phyloP scores from a whole-genome alignment of 1,140 invertebrate species.

The Bombus waltoni region DNA sequence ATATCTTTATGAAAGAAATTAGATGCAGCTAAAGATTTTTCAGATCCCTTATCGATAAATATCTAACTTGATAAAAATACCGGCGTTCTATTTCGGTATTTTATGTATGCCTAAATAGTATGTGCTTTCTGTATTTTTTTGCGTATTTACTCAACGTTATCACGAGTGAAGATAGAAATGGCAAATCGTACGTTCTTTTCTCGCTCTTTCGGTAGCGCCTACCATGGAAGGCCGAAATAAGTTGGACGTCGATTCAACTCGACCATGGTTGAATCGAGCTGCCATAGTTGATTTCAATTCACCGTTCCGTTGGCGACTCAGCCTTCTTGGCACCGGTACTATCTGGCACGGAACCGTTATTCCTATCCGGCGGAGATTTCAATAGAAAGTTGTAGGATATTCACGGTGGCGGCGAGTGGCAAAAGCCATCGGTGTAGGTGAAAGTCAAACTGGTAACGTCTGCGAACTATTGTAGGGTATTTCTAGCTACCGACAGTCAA shows the following conservation, averaged over 20 bases:
- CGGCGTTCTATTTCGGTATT: neutral
- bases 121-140: neutral
- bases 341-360: constrained; percentile 59
- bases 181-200: neutral
- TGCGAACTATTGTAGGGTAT: constrained; percentile 64
- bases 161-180: neutral
- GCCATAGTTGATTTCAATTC: constrained; percentile 62
- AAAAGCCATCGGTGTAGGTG: constrained; percentile 64
- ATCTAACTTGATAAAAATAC: neutral
- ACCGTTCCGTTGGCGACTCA: constrained; percentile 7
- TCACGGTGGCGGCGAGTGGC: constrained; percentile 67
- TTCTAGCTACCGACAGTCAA: constrained; percentile 59
- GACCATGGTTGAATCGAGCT: constrained; percentile 5
- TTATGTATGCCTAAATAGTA: neutral
- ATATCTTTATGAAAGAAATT: neutral
- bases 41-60: neutral
- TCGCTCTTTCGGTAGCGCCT: neutral
- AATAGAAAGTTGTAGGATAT: constrained; percentile 77
- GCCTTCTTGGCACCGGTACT: constrained; percentile 16
- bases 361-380: constrained; percentile 71
- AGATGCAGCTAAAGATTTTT: neutral
- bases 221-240: constrained; percentile 23
- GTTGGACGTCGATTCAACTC: constrained; percentile 30
- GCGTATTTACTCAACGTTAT: neutral
- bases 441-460: constrained; percentile 71